These are phyloP conservation scores for Eutrigla gurnardus DNA, from an alignment of 2,797 vertebrate genomes.

Conservation along the genomic window DNA sequence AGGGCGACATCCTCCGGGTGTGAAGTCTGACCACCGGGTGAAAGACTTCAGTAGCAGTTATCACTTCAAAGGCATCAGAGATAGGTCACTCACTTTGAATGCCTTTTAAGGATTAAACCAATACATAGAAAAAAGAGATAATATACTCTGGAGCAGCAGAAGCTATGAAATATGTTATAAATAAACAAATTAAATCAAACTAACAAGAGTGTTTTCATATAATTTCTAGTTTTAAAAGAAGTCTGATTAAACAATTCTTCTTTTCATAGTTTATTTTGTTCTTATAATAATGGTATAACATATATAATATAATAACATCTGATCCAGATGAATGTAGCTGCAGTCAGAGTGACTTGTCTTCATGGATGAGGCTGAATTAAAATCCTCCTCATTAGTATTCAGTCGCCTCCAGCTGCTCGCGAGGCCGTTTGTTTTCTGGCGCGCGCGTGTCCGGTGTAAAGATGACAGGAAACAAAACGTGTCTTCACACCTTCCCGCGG, in stretches of 20 bases:
- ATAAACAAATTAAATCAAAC: not conserved
- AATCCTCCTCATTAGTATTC: conserved; percentile 1
- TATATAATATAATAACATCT: too few species aligned
- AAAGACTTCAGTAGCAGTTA: conserved; percentile 9
- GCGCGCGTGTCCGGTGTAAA: conserved; percentile 45
- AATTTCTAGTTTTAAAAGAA: not conserved
- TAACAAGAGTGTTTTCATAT: not conserved
- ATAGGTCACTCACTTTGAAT: not conserved
- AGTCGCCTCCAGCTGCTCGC: conserved; percentile 2
- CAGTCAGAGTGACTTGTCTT: not conserved
- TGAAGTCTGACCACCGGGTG: conserved; percentile 37
- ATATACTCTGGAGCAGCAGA: not conserved
- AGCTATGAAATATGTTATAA: too few species aligned
- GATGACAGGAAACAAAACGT: conserved; percentile 33
- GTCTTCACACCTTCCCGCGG: conserved; percentile 8
- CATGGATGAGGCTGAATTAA: not conserved
- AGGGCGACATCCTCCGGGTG: conserved; percentile 49
- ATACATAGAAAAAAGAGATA: not conserved
- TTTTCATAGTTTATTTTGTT: too few species aligned
- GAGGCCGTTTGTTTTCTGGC: conserved; percentile 19
- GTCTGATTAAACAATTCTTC: not conserved
- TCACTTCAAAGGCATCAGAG: conserved; percentile 48
- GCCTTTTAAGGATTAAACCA: not conserved
- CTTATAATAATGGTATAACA: too few species aligned
- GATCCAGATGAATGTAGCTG: too few species aligned